Base-by-base conservation (phyloP, 64 coral and sea anemone species). In the Dendronephthya gigantea region DNA sequence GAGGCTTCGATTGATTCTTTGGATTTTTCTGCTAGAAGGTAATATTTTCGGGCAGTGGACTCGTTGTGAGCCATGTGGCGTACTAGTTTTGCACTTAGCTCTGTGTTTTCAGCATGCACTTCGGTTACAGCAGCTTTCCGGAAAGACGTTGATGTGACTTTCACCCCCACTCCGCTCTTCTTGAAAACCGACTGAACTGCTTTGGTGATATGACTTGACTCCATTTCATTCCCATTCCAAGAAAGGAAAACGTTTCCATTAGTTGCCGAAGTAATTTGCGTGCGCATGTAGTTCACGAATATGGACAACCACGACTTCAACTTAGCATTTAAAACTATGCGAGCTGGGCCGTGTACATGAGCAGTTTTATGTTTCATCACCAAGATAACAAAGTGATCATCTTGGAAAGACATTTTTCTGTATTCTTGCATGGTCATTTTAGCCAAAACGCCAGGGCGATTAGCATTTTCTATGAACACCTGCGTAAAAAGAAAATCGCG, bases 311-410 rank as follows among this genome's bases (percentile, higher is more conserved):
- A 90, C 27, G 83, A 90, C 58, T 94, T 39, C 3, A 90, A 56
- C 50, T 84, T 90, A 22, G 35, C 83, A 48, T 47, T 88, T 9
- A 94, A 28, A 4, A 94, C 92, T 28, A 90, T 41, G 25, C 88
- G 59, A 15, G 92, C 92, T 41, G 92, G 92, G 35, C 92, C 89
- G 70, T 94, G 83, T 14, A 62, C 84, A n/a, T 90, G 48, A 0
- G 85, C n/a, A 38, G 92, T 94, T 43, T 94, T 94, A 49, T 90
- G 89, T 9, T 85, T 48, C 68, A 90, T 86, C n/a, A 94, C 89
- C 82, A 83, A 49, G 10, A 93, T 85, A 31, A 93, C 76, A 81
- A 27, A 68, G 87, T 86, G 35, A 82, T 85, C 83, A 83, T 84
- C 56, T 68, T 40, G 41, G 45, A 29, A 36, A 40, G 83, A 49